Evolutionary conservation across 2,113 vertebrate species (phyloP).

Genomic region (Otus sunia): DNA sequence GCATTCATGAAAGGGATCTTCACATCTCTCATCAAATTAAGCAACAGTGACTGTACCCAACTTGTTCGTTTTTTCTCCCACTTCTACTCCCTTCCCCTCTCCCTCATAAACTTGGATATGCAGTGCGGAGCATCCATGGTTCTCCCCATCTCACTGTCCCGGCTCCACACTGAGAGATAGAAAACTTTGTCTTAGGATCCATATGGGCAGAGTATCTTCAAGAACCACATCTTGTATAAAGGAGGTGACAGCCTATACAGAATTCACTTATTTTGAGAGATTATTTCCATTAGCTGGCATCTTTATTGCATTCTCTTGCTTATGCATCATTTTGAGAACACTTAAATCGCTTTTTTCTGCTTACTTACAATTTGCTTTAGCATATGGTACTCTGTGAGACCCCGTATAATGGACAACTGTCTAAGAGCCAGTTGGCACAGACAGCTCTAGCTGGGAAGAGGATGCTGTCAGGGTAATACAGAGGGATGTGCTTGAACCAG

Average conservation of each 20-base stretch:
- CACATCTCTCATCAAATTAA: neutral
- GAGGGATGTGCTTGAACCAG: neutral
- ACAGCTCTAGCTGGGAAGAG: neutral
- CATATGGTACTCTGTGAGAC: neutral
- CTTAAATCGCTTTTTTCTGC: neutral
- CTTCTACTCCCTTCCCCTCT: neutral
- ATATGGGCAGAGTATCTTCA: neutral
- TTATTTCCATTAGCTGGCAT: neutral
- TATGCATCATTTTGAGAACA: neutral
- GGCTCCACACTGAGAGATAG: neutral
- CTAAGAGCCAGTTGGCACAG: neutral
- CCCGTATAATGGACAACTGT: neutral
- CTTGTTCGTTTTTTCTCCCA: neutral
- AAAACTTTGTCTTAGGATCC: neutral
- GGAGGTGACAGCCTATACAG: neutral
- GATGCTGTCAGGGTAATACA: neutral
- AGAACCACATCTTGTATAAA: neutral
- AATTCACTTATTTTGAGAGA: neutral
- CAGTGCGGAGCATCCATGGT: rapidly evolving
- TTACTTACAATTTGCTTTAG: neutral
- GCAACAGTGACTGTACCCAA: neutral
- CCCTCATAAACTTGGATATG: neutral
- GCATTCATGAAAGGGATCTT: neutral
- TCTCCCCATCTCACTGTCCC: neutral
- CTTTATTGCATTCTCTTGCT: neutral